Conservation (phyloP, 2,113 vertebrate genomes). For the Sapayoa aenigma region DNA sequence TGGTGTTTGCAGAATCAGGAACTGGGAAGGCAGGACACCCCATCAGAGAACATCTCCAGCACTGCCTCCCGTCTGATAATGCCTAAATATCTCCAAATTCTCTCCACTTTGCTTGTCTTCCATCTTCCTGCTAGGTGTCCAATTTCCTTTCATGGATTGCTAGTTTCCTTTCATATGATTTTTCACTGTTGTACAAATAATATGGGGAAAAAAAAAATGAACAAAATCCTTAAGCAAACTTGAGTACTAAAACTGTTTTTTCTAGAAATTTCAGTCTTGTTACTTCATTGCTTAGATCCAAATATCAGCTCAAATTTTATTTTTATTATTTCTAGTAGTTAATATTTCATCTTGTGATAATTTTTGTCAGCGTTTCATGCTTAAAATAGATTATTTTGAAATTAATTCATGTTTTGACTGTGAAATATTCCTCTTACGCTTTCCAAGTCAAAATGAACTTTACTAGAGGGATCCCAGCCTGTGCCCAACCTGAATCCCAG, state of each 20-base stretch:
- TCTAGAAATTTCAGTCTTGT: not conserved
- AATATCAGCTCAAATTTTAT: no score
- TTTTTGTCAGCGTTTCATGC: not conserved
- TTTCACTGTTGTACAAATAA: not conserved
- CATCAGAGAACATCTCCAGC: not conserved
- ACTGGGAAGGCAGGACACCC: not conserved
- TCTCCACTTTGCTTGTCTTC: not conserved
- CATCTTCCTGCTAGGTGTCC: not conserved
- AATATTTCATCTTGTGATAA: not conserved
- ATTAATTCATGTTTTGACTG: not conserved
- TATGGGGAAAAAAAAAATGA: not conserved
- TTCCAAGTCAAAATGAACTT: not conserved
- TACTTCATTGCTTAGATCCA: not conserved
- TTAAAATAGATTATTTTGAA: not conserved
- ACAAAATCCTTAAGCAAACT: not conserved
- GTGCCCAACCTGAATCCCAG: not conserved
- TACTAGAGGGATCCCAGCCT: not conserved
- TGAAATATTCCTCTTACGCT: not conserved
- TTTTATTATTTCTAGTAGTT: not conserved
- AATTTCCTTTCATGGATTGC: not conserved
- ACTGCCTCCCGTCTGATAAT: not conserved
- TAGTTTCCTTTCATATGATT: not conserved
- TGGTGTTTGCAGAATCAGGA: not conserved
- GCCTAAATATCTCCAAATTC: not conserved
- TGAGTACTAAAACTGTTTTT: not conserved